Percentiles rank a stretch among this genome's conserved stretches.
Conservation (phyloP, 2,113 vertebrate genomes). For the Rhinoderma darwinii region DNA sequence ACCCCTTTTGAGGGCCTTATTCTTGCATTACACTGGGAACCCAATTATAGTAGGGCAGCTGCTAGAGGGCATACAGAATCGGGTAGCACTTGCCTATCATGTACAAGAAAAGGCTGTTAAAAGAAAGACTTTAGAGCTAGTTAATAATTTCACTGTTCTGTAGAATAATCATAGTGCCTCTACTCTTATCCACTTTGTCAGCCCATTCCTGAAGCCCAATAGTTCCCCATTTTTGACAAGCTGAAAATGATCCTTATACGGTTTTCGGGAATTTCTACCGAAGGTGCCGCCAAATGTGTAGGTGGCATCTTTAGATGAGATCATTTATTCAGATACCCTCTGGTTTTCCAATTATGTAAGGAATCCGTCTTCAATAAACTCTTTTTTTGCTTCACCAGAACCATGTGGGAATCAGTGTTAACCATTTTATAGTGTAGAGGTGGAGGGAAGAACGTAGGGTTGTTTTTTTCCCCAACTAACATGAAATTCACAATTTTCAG, state of each 20-base stretch:
- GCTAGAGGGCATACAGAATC: not conserved
- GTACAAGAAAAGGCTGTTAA: not conserved
- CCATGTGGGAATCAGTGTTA: not conserved
- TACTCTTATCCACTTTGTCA: not conserved
- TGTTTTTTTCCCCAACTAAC: not conserved
- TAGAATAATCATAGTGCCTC: not conserved
- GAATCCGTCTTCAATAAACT: constrained; percentile 16
- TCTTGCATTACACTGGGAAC: not conserved
- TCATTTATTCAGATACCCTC: constrained; percentile 32
- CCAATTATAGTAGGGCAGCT: not conserved
- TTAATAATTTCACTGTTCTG: not conserved
- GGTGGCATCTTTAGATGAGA: constrained; percentile 16
- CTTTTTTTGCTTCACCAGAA: not conserved
- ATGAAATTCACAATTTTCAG: not conserved
- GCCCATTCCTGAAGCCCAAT: not conserved
- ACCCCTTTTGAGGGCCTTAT: no score
- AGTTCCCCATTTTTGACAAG: not conserved
- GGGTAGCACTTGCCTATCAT: not conserved
- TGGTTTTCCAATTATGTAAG: constrained; percentile 42
- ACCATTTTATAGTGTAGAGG: not conserved
- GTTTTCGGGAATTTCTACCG: not conserved
- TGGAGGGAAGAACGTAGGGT: not conserved
- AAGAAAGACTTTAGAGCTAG: not conserved
- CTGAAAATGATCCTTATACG: not conserved
- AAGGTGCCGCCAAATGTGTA: constrained; percentile 30